Percentiles rank a stretch among this genome's conserved stretches.
These are phyloP conservation scores for Falcaria lacertinaria DNA, from an alignment of 2,888 invertebrate species.

Conservation along the genomic window DNA sequence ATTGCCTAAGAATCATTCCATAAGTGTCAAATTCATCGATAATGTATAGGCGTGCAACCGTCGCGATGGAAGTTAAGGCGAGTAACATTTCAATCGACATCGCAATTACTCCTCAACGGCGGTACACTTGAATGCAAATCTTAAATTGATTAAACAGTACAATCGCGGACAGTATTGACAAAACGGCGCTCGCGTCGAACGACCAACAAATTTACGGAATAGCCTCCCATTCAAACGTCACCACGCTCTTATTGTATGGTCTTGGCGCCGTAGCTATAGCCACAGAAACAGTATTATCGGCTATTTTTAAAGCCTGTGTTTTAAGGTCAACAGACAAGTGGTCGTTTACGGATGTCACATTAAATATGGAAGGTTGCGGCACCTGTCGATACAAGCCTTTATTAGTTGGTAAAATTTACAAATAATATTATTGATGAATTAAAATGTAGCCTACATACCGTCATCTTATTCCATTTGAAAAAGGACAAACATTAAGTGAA, in stretches of 20 bases:
- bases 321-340: slow-evolving; percentile 15
- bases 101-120: slow-evolving; percentile 76
- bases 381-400: not conserved
- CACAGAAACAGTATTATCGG: slow-evolving; percentile 37
- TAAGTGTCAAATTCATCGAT: not conserved
- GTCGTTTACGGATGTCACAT: slow-evolving; percentile 10
- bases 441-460: too few relatives aligned
- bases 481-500: too few relatives aligned
- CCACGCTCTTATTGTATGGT: slow-evolving; percentile 55
- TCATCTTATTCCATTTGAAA: too few relatives aligned
- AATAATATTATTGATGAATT: too few relatives aligned
- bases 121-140: slow-evolving; percentile 70
- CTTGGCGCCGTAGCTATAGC: slow-evolving; percentile 29
- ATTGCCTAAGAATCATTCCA: not conserved
- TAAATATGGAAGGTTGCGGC: not conserved
- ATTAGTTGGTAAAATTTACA: not conserved
- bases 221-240: slow-evolving; percentile 73
- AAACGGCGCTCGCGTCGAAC: slow-evolving; percentile 62
- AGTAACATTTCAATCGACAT: slow-evolving; percentile 65
- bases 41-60: not conserved
- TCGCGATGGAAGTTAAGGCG: not conserved
- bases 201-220: slow-evolving; percentile 69
- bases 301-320: slow-evolving; percentile 29
- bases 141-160: slow-evolving; percentile 67
- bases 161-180: slow-evolving; percentile 69